phyloP scores from a whole-genome alignment of 2,113 vertebrate genomes.

The Centropus unirufus region DNA sequence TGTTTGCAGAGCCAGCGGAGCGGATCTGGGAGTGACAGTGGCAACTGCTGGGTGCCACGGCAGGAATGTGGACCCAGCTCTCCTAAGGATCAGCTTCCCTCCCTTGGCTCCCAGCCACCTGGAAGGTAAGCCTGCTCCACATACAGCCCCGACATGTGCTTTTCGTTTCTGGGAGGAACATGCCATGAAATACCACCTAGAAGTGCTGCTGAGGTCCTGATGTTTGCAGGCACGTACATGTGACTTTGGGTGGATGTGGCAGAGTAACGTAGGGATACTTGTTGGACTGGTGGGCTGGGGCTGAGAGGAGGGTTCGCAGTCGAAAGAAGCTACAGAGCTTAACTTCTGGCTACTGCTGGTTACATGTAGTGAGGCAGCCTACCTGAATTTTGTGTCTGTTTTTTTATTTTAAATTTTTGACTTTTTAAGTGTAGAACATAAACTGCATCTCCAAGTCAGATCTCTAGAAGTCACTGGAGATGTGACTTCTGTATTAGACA shows the following conservation, averaged over 20 bases:
- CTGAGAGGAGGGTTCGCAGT: neutral
- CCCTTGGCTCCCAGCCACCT: slow-evolving; percentile 71
- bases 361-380: neutral
- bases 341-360: neutral
- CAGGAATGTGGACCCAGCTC: slow-evolving; percentile 75
- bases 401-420: neutral
- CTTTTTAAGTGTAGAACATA: neutral
- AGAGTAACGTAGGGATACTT: neutral
- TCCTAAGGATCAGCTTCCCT: slow-evolving; percentile 37
- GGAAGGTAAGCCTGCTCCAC: slow-evolving; percentile 76
- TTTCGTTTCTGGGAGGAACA: slow-evolving; percentile 26
- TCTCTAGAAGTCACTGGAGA: neutral
- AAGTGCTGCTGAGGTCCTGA: neutral
- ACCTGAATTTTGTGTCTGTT: neutral
- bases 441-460: neutral
- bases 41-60: slow-evolving; percentile 75
- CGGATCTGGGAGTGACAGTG: slow-evolving; percentile 77
- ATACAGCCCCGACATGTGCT: neutral
- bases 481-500: neutral
- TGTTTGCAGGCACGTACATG: neutral
- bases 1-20: slow-evolving; percentile 51
- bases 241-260: neutral
- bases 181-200: neutral
- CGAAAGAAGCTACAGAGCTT: neutral
- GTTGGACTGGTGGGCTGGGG: neutral